Base-by-base conservation (phyloP, 2,888 invertebrate genomes). In the Drosophila subquinaria region DNA sequence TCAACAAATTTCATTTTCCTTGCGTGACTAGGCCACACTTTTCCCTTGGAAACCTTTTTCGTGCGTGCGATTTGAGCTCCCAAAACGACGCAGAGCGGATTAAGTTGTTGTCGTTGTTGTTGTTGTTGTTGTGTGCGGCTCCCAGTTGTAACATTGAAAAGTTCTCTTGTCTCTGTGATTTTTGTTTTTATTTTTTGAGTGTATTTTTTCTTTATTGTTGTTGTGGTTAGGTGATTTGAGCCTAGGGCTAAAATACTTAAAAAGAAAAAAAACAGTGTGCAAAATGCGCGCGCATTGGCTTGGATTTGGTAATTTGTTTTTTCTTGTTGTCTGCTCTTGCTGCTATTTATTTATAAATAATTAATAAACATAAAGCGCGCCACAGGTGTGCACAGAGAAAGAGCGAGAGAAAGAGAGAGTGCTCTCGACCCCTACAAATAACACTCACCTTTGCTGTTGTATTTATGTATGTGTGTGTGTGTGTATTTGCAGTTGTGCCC, bases 351-450 rank as follows among this genome's bases (percentile, higher is more conserved):
- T 82, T 85, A 77, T 88, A 88, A 88, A 88, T 88, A 69, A 82
- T 84, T 82, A 88, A 86, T 88, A 84, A 85, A 78, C 84, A 85
- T 82, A 85, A 84, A 81, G 73, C 78, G 86, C 80, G 80, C 84
- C 88, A 84, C 84, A 84, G 84, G 84, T 84, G 84, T 85, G 86
- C 71, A 64, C 66, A 59, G 60, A 81, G 73, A 73, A 69, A 73
- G 59, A 55, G 47, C 59, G 73, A 69, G 59, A 55, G 47, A 17
- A 8, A 30, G 8, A 30, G 73, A 73, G 59, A 55, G 47, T 59
- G 23, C 53, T 17, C 69, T 69, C 74, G 55, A 59, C 53, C 73
- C 53, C 50, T 45, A 52, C 42, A 38, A 50, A 45, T 63, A 30
- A 23, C 62, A 52, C 59, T 66, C 52, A 40, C 65, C 76, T 67